These are phyloP conservation scores for Onthophagus sagittarius DNA, from an alignment of 2,888 invertebrate species.

Conservation along the genomic window DNA sequence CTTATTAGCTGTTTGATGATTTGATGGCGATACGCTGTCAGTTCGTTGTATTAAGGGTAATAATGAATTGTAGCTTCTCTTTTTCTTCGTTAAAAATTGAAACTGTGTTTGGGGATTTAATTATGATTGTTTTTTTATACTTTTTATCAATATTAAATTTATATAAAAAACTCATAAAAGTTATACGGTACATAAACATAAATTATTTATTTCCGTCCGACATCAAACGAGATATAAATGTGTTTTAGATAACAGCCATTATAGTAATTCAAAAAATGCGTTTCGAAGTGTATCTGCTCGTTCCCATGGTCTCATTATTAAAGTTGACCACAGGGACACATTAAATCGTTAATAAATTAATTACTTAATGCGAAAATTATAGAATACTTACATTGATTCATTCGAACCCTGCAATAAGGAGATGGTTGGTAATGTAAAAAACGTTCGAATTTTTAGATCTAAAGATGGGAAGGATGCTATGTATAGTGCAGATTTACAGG, in stretches of 20 bases:
- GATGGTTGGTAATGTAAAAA: background rate
- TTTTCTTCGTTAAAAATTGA: too few relatives aligned
- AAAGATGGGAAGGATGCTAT: background rate
- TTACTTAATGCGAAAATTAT: background rate
- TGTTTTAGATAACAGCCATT: background rate
- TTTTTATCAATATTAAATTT: too few relatives aligned
- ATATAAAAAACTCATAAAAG: background rate
- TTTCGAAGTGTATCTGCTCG: background rate
- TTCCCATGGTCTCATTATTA: background rate
- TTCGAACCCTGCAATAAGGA: constrained; percentile 1
- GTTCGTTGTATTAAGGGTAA: background rate
- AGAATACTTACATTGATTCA: background rate
- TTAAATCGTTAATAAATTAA: background rate
- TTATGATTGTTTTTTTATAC: too few relatives aligned
- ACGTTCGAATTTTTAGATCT: background rate
- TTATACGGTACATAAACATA: background rate
- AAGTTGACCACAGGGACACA: background rate
- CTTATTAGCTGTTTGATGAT: background rate
- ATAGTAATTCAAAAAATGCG: background rate
- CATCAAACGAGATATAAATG: background rate
- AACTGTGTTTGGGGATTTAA: too few relatives aligned
- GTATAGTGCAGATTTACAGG: background rate
- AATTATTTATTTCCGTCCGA: background rate
- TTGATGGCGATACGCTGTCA: background rate
- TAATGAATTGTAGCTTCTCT: too few relatives aligned